A percentile compares a stretch with the other conserved stretches of the same genome.
Conservation (phyloP, 35 echinoderm and acorn worm species). For the Stichopus chloronotus region DNA sequence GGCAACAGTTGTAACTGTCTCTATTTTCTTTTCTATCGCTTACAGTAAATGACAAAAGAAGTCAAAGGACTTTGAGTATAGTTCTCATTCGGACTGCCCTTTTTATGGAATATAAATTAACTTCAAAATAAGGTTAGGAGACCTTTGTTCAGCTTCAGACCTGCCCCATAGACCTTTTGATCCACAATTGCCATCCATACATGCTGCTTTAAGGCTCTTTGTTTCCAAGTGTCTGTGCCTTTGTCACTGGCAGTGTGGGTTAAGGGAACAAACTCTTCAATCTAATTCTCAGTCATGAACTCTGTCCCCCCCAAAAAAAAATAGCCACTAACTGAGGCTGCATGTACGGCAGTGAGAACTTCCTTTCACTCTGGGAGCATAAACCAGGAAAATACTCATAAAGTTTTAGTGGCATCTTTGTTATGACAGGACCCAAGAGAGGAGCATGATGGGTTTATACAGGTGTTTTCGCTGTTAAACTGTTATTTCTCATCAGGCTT, state of each 20-base stretch:
- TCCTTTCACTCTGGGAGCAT: neutral
- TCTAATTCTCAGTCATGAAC: conserved; percentile 33
- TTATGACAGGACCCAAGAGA: conserved; percentile 49
- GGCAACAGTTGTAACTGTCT: too few species aligned
- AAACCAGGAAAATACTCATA: conserved; percentile 32
- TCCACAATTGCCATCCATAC: too few species aligned
- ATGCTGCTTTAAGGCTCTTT: conserved; percentile 4
- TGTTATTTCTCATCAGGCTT: conserved; percentile 21
- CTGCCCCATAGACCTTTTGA: too few species aligned
- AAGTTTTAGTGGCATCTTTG: conserved; percentile 43
- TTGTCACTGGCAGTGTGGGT: conserved; percentile 15
- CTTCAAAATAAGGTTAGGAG: too few species aligned
- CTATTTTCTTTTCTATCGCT: too few species aligned
- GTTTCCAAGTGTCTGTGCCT: neutral
- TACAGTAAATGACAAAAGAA: too few species aligned
- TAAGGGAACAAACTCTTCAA: conserved; percentile 38
- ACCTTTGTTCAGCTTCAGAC: too few species aligned
- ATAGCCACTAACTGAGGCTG: conserved; percentile 13
- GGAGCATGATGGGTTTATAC: conserved; percentile 31
- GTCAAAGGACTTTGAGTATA: too few species aligned
- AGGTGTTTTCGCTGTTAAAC: conserved; percentile 49
- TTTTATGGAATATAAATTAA: too few species aligned
- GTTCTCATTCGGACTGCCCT: too few species aligned
- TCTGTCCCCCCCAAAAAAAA: neutral
- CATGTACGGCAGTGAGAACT: neutral